phyloP scores from a whole-genome alignment of 2,888 invertebrate species.

The Phlogophora meticulosa region DNA sequence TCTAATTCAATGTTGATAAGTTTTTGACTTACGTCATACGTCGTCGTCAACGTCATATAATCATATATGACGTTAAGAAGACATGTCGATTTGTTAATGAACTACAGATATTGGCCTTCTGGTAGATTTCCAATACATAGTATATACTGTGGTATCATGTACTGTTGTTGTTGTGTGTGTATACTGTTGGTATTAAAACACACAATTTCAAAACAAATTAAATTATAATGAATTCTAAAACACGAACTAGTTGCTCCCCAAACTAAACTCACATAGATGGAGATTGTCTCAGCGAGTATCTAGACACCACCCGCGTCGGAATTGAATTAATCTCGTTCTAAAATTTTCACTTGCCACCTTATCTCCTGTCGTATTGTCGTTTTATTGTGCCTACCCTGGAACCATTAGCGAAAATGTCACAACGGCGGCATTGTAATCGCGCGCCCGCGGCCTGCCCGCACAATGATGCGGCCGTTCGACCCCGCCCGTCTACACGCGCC shows the following conservation, averaged over 20 bases:
- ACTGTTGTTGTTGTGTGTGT: too few relatives aligned
- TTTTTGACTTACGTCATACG: too few relatives aligned
- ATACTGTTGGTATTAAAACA: neutral
- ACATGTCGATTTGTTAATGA: too few relatives aligned
- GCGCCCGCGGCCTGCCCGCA: conserved; percentile 85
- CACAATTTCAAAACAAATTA: neutral
- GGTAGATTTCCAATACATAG: too few relatives aligned
- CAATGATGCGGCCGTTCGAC: conserved; percentile 88
- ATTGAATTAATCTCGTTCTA: conserved; percentile 89
- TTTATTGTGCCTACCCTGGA: conserved; percentile 90
- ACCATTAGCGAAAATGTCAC: conserved; percentile 91
- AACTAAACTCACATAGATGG: conserved; percentile 23
- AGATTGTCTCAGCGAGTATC: conserved; percentile 58
- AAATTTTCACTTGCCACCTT: conserved; percentile 91
- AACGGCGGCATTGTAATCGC: conserved; percentile 88
- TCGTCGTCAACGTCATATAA: too few relatives aligned
- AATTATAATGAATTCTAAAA: neutral
- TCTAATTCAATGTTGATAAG: too few relatives aligned
- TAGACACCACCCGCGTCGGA: conserved; percentile 70
- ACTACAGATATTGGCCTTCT: too few relatives aligned
- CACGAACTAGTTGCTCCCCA: neutral
- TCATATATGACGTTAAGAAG: too few relatives aligned
- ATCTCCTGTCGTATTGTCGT: conserved; percentile 90
- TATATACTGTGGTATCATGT: too few relatives aligned
- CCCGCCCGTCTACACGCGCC: conserved; percentile 82